These are phyloP conservation scores for Montipora efflorescens DNA, from an alignment of 64 coral and sea anemone species.

Conservation along the genomic window DNA sequence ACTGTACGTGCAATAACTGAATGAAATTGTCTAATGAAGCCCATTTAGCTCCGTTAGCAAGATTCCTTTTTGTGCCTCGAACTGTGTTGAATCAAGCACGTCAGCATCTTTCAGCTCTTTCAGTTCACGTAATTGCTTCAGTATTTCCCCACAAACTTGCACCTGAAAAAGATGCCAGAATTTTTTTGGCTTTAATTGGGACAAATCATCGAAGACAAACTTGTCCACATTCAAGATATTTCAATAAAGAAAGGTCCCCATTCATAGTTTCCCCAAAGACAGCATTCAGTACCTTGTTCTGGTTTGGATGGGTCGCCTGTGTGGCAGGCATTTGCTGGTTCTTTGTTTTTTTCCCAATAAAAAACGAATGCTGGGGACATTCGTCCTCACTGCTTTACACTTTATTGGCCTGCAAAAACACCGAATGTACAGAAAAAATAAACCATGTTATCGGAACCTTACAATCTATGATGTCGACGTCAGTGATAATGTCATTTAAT, in stretches of 20 bases:
- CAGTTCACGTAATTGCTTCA: conserved; percentile 33
- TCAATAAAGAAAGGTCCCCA: neutral
- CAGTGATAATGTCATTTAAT: too few relatives aligned
- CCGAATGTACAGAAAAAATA: too few relatives aligned
- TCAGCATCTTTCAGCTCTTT: conserved; percentile 45
- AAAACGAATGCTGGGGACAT: too few relatives aligned
- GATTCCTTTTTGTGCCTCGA: neutral
- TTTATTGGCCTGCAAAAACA: too few relatives aligned
- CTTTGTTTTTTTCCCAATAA: too few relatives aligned
- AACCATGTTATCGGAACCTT: too few relatives aligned
- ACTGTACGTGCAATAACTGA: neutral
- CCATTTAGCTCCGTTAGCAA: conserved; percentile 12
- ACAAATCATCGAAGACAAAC: neutral
- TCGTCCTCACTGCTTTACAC: too few relatives aligned
- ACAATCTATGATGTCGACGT: too few relatives aligned
- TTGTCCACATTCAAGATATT: neutral
- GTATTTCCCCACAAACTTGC: neutral
- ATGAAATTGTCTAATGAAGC: neutral
- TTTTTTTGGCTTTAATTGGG: neutral
- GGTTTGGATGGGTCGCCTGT: neutral
- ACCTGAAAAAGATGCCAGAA: conserved; percentile 1
- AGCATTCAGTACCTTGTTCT: neutral
- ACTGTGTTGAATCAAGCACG: neutral
- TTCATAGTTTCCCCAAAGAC: neutral
- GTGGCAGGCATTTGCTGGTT: neutral